A percentile compares a stretch with the other conserved stretches of the same genome.
Conservation (phyloP, 1,140 invertebrate species). For the Apolygus lucorum region DNA sequence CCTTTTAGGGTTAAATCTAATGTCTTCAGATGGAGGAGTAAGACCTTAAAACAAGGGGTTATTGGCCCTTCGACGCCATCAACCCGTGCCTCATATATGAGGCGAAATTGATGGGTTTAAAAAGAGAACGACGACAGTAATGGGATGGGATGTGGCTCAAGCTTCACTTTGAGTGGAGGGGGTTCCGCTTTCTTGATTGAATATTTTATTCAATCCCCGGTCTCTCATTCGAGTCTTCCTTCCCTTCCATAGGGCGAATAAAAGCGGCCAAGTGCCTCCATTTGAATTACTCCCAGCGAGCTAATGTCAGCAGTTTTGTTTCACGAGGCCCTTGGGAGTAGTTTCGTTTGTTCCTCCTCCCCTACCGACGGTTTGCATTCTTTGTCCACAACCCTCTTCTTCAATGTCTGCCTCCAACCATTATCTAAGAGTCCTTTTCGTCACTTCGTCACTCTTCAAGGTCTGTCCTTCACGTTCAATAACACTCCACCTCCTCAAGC, state of each 20-base stretch:
- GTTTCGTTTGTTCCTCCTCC: background rate
- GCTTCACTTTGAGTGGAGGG: no score
- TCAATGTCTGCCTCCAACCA: no score
- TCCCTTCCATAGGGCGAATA: background rate
- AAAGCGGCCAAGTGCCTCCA: background rate
- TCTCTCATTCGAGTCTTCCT: background rate
- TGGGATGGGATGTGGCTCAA: background rate
- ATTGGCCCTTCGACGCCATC: background rate
- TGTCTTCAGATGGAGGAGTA: no score
- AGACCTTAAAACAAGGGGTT: background rate
- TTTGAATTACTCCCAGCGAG: background rate
- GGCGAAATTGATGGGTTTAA: background rate
- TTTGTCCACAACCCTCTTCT: no score
- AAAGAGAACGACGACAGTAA: background rate
- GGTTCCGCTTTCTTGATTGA: background rate
- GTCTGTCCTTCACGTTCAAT: no score
- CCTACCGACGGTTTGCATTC: no score
- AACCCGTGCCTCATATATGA: background rate
- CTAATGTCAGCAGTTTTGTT: slow-evolving; percentile 12
- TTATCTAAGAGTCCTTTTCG: no score
- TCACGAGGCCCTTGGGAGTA: background rate
- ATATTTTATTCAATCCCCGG: background rate
- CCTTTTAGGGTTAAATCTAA: no score
- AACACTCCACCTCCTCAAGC: no score
- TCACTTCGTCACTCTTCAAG: no score